phyloP scores from a whole-genome alignment of 2,888 invertebrate species.

The Laspeyria flexula region DNA sequence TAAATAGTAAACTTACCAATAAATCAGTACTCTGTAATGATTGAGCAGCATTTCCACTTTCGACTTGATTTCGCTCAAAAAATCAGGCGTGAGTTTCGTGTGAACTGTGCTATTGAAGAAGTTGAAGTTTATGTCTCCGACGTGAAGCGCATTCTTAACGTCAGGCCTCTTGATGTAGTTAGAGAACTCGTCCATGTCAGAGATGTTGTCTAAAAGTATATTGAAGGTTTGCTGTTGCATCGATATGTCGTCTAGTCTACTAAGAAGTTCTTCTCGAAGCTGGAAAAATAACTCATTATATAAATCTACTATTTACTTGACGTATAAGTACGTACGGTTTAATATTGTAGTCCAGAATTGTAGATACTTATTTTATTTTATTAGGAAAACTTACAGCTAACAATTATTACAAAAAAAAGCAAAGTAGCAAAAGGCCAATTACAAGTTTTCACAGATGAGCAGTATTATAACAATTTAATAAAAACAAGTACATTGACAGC shows the following conservation, averaged over 20 bases:
- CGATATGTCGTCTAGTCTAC: slow-evolving; percentile 56
- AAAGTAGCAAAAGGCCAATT: too few species aligned
- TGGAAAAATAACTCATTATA: slow-evolving; percentile 34
- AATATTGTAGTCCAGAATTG: too few species aligned
- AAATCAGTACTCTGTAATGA: slow-evolving; percentile 89
- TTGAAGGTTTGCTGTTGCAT: slow-evolving; percentile 62
- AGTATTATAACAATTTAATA: too few species aligned
- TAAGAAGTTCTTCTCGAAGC: slow-evolving; percentile 60
- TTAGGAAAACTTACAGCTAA: too few species aligned
- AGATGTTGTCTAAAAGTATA: slow-evolving; percentile 64
- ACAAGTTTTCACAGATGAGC: too few species aligned
- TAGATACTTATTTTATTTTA: too few species aligned
- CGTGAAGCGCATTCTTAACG: slow-evolving; percentile 89
- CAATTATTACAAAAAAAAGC: too few species aligned
- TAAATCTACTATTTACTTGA: too few species aligned
- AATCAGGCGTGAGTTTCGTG: slow-evolving; percentile 84
- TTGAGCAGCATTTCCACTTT: slow-evolving; percentile 86
- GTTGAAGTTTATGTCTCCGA: slow-evolving; percentile 86
- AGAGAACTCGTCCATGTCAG: slow-evolving; percentile 72
- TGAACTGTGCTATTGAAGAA: slow-evolving; percentile 55
- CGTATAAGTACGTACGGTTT: too few species aligned
- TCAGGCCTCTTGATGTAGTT: slow-evolving; percentile 84
- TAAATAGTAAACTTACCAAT: slow-evolving; percentile 71
- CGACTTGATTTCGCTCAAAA: slow-evolving; percentile 88
- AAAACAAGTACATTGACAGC: too few species aligned